Evolutionary conservation across 92 coral and sea anemone species (phyloP).

Genomic region (Phenganax stokvisi): DNA sequence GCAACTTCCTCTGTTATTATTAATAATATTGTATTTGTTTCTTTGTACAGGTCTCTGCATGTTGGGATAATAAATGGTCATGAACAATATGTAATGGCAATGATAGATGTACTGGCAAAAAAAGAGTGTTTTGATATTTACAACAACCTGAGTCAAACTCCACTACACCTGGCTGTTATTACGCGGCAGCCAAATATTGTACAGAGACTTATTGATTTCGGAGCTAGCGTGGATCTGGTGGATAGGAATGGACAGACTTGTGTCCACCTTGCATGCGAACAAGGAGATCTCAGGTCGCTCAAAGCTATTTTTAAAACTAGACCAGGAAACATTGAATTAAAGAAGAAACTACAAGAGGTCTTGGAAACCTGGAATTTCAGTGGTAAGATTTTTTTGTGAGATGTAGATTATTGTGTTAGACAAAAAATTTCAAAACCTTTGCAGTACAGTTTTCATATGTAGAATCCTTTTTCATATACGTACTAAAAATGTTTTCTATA

Average conservation of each 20-base stretch:
- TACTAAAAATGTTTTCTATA: neutral
- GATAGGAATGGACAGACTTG: slow-evolving; percentile 89
- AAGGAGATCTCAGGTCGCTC: slow-evolving; percentile 59
- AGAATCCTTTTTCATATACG: too few relatives aligned
- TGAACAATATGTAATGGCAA: slow-evolving; percentile 44
- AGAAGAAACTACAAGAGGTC: slow-evolving; percentile 48
- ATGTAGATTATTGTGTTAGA: too few relatives aligned
- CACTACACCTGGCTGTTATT: slow-evolving; percentile 79
- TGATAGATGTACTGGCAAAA: slow-evolving; percentile 56
- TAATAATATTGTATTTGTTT: neutral
- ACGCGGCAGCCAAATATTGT: slow-evolving; percentile 69
- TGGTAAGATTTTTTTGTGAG: slow-evolving; percentile 46
- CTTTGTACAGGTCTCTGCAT: slow-evolving; percentile 54
- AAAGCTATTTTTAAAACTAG: slow-evolving; percentile 59
- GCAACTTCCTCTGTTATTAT: neutral
- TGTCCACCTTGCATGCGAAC: slow-evolving; percentile 80
- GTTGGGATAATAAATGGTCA: slow-evolving; percentile 65
- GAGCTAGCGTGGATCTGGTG: slow-evolving; percentile 61
- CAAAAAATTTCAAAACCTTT: too few relatives aligned
- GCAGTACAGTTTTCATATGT: too few relatives aligned
- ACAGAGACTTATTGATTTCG: slow-evolving; percentile 54
- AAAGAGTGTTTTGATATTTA: slow-evolving; percentile 59
- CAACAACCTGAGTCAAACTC: slow-evolving; percentile 67
- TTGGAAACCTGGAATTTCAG: slow-evolving; percentile 66
- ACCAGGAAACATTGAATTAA: slow-evolving; percentile 46